These are phyloP conservation scores for Nephrocerus scutellatus DNA, from an alignment of 2,888 invertebrate genomes.

Conservation along the genomic window DNA sequence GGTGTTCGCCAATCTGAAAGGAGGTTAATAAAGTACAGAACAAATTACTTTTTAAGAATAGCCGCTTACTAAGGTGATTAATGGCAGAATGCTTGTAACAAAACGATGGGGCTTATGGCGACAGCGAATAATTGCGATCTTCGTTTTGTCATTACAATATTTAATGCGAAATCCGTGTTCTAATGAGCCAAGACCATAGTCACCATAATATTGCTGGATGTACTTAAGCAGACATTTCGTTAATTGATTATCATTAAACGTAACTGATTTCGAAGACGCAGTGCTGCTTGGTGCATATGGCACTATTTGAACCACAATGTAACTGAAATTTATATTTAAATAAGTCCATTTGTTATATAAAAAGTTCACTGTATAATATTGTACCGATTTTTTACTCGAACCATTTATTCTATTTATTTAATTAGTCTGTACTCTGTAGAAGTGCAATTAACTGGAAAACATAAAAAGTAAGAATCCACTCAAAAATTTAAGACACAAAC, in stretches of 20 bases:
- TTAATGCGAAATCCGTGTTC: conserved; percentile 66
- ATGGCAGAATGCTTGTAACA: conserved; percentile 61
- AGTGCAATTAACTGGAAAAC: background rate
- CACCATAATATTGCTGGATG: conserved; percentile 66
- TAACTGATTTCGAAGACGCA: conserved; percentile 45
- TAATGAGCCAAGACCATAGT: conserved; percentile 66
- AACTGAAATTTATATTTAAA: conserved; percentile 48
- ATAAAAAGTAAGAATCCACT: background rate
- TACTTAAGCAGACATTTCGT: conserved; percentile 50
- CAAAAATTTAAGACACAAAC: conserved; percentile 1
- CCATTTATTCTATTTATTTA: conserved; percentile 48
- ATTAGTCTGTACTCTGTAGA: no score
- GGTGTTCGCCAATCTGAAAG: conserved; percentile 53
- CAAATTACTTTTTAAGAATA: background rate
- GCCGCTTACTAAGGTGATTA: conserved; percentile 52
- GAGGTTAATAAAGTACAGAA: background rate
- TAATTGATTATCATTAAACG: conserved; percentile 48
- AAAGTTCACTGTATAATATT: no score
- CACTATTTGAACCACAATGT: conserved; percentile 61
- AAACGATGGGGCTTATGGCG: conserved; percentile 70
- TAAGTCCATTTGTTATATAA: no score
- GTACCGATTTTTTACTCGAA: conserved; percentile 61
- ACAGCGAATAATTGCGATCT: conserved; percentile 64
- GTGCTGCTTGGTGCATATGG: conserved; percentile 35
- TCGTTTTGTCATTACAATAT: conserved; percentile 71